Percentiles rank a stretch among this genome's conserved stretches.
Conservation (phyloP, 1,140 invertebrate species). For the Drosophila nasuta region DNA sequence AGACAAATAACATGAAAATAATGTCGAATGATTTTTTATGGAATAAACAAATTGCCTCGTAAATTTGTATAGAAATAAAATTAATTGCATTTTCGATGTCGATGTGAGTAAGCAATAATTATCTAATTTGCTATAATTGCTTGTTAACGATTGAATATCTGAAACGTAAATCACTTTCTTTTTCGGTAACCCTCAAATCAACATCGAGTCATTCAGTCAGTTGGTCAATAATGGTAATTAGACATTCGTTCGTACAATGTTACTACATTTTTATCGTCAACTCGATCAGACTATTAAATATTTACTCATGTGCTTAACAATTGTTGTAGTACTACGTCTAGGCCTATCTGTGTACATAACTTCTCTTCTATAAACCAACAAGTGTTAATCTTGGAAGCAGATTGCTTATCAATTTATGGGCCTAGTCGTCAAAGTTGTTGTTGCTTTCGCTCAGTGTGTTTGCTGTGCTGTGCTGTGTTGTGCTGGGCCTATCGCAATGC, state of each 20-base stretch:
- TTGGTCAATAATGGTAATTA: slow-evolving; percentile 34
- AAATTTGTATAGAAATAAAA: no score
- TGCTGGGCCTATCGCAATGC: slow-evolving; percentile 48
- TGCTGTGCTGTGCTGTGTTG: slow-evolving; percentile 12
- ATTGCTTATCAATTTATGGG: slow-evolving; percentile 76
- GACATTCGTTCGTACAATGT: slow-evolving; percentile 23
- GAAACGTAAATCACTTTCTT: slow-evolving; percentile 29
- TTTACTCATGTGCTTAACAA: slow-evolving; percentile 46
- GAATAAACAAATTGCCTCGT: no score
- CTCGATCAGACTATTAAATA: slow-evolving; percentile 49
- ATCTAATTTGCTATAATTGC: slow-evolving; percentile 3
- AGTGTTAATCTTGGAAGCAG: slow-evolving; percentile 57
- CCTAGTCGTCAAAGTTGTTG: slow-evolving; percentile 45
- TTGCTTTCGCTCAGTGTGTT: slow-evolving; percentile 2
- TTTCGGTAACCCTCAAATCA: slow-evolving; percentile 2
- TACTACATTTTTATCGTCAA: slow-evolving; percentile 62
- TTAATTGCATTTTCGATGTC: neutral
- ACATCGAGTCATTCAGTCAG: slow-evolving; percentile 16
- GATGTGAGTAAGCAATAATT: neutral
- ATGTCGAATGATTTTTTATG: no score
- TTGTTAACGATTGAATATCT: neutral
- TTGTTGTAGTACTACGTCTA: slow-evolving; percentile 30
- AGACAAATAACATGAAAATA: slow-evolving; percentile 9
- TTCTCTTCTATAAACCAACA: neutral
- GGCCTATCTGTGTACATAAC: slow-evolving; percentile 11